These are phyloP conservation scores for Poliocrania exsul DNA, from an alignment of 2,797 vertebrate species.

Conservation along the genomic window DNA sequence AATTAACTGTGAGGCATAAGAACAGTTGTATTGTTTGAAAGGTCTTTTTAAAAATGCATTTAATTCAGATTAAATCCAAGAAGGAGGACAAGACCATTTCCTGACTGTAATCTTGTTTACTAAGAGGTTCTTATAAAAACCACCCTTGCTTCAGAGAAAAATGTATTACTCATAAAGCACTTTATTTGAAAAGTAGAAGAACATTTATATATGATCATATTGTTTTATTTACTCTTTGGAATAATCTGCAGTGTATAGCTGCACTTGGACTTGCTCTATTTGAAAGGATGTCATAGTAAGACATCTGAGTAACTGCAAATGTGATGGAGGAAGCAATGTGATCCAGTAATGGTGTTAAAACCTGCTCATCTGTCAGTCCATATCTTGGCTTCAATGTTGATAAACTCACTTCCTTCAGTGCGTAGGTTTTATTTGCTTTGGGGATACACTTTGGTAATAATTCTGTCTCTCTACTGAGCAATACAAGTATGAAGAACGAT, in stretches of 20 bases:
- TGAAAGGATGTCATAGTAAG: background rate
- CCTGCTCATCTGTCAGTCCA: background rate
- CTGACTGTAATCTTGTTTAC: background rate
- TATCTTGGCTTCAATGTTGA: background rate
- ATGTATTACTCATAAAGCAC: background rate
- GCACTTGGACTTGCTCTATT: background rate
- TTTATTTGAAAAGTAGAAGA: background rate
- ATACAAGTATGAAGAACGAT: background rate
- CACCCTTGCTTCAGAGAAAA: background rate
- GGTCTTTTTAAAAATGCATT: background rate
- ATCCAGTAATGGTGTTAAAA: background rate
- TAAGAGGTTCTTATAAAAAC: background rate
- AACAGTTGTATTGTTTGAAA: constrained; percentile 6
- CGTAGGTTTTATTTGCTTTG: background rate
- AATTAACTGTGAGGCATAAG: background rate
- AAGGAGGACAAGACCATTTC: background rate
- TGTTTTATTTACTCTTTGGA: background rate
- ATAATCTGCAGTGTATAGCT: background rate
- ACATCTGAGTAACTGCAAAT: background rate
- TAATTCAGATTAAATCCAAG: constrained; percentile 8
- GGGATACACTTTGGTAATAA: background rate
- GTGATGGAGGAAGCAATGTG: background rate
- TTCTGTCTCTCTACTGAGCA: background rate
- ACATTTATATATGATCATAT: background rate
- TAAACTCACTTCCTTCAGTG: background rate